phyloP scores from a whole-genome alignment of 2,113 vertebrate species.

The Oncorhynchus clarkii region DNA sequence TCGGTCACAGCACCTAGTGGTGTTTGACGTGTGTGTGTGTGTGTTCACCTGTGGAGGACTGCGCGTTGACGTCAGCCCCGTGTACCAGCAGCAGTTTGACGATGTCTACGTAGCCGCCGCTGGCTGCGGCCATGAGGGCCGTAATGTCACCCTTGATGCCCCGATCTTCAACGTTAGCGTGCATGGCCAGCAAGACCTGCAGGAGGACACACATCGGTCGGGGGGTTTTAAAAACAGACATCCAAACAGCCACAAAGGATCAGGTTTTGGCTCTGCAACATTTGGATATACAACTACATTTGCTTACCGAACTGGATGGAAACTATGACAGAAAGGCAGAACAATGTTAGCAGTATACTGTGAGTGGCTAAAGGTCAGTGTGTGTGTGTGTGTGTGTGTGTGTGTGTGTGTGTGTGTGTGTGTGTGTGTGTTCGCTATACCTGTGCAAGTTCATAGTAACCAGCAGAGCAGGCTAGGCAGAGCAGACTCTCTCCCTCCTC shows the following conservation, averaged over 20 bases:
- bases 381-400: neutral
- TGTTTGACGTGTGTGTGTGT: too few species aligned
- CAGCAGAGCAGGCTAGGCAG: conserved; percentile 87
- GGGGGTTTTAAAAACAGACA: neutral
- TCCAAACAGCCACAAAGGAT: too few species aligned
- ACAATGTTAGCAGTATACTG: too few species aligned
- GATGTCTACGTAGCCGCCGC: conserved; percentile 87
- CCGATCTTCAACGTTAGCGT: conserved; percentile 87
- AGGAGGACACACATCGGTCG: neutral
- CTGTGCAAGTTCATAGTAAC: conserved; percentile 90
- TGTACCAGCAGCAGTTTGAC: conserved; percentile 87
- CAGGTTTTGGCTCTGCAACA: too few species aligned
- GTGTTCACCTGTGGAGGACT: conserved; percentile 82
- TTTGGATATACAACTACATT: too few species aligned
- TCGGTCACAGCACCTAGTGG: too few species aligned
- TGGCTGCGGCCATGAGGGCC: conserved; percentile 88
- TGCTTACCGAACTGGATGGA: too few species aligned
- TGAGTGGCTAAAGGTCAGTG: neutral
- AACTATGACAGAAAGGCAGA: too few species aligned
- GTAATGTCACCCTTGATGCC: conserved; percentile 91
- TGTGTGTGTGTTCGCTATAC: conserved; percentile 50
- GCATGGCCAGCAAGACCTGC: conserved; percentile 87
- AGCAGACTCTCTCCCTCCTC: conserved; percentile 89
- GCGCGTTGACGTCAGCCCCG: conserved; percentile 86
- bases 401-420: neutral